Evolutionary conservation across 2,113 vertebrate genomes (phyloP).

Genomic region (Syngnathus scovelli): DNA sequence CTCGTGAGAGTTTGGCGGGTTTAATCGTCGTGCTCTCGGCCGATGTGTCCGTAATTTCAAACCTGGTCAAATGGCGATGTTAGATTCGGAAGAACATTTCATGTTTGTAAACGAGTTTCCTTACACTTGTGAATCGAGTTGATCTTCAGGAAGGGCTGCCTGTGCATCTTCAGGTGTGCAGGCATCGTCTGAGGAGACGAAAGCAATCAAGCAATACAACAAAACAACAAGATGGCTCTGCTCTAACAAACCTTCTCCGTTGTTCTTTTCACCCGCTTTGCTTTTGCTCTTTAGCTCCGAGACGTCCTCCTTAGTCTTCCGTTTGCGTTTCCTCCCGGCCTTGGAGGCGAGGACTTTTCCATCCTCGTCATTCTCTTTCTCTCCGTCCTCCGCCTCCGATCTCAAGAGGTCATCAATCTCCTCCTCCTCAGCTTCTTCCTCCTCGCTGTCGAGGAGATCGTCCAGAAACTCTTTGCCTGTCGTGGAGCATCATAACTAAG

Average conservation of each 20-base stretch:
- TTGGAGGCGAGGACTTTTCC: conserved; percentile 13
- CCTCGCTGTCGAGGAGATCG: conserved; percentile 48
- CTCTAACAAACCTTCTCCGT: conserved; percentile 19
- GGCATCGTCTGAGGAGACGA: conserved; percentile 36
- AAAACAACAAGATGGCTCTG: not conserved
- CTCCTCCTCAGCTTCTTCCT: conserved; percentile 46
- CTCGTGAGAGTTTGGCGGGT: conserved; percentile 53
- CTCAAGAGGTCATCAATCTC: conserved; percentile 19
- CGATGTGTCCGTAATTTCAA: conserved; percentile 32
- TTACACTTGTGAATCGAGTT: conserved; percentile 43
- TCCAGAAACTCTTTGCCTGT: not conserved
- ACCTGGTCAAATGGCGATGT: conserved; percentile 21
- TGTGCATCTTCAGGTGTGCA: conserved; percentile 36
- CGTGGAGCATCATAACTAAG: not conserved
- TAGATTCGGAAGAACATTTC: not conserved
- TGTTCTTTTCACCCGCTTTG: conserved; percentile 18
- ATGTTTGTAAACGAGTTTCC: no score
- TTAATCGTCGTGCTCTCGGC: conserved; percentile 41
- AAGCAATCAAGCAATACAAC: not conserved
- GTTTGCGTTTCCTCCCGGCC: conserved; percentile 67
- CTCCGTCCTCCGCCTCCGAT: conserved; percentile 56
- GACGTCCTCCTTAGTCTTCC: conserved; percentile 47
- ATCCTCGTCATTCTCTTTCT: conserved; percentile 78
- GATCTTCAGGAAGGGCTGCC: conserved; percentile 33
- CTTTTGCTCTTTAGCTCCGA: conserved; percentile 39